Evolutionary conservation across 2,113 vertebrate genomes (phyloP).

Genomic region (Columba livia): DNA sequence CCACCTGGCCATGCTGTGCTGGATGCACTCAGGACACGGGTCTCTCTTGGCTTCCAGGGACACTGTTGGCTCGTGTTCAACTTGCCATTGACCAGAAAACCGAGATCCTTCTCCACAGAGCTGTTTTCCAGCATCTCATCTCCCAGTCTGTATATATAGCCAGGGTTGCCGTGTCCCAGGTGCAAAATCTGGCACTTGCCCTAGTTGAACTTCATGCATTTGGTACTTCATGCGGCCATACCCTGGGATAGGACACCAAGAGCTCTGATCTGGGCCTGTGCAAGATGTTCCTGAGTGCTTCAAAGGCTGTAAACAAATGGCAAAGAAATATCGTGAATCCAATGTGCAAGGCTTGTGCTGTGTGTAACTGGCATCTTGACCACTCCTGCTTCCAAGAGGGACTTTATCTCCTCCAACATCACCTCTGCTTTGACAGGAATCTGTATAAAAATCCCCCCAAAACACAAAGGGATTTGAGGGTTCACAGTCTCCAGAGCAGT

Average conservation of each 20-base stretch:
- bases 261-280: not conserved
- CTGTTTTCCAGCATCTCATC: too few species aligned
- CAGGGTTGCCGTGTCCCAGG: too few species aligned
- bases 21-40: too few species aligned
- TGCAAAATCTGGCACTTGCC: too few species aligned
- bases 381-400: not conserved
- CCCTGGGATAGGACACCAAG: not conserved
- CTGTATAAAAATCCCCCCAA: not conserved
- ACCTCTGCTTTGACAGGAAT: not conserved
- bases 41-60: too few species aligned
- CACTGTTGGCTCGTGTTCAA: too few species aligned
- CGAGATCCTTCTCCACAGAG: too few species aligned
- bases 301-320: not conserved
- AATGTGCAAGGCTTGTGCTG: rapidly evolving
- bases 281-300: not conserved
- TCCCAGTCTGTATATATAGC: too few species aligned
- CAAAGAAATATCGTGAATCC: not conserved
- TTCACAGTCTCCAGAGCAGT: not conserved
- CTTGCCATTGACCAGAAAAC: too few species aligned
- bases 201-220: too few species aligned
- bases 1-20: too few species aligned
- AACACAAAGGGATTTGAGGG: not conserved
- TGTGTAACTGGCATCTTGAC: rapidly evolving
- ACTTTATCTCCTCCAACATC: not conserved
- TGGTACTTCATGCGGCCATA: not conserved